Evolutionary conservation across 2,797 vertebrate genomes (phyloP).

Genomic region (Lutjanus argentimaculatus): DNA sequence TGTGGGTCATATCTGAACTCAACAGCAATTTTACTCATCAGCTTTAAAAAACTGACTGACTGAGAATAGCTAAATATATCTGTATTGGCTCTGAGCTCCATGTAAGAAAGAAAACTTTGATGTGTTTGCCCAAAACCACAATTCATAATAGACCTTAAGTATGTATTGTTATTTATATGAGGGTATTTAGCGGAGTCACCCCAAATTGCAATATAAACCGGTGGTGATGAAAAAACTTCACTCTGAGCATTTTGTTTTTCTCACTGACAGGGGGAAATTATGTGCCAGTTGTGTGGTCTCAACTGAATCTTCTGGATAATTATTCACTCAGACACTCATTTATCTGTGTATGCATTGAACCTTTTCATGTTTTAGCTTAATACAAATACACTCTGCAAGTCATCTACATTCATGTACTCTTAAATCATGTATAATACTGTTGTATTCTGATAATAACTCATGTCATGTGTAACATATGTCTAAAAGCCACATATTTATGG

Average conservation of each 20-base stretch:
- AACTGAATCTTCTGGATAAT: constrained; percentile 17
- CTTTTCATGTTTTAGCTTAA: constrained; percentile 12
- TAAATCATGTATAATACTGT: constrained; percentile 26
- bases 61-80: constrained; percentile 37
- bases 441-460: constrained; percentile 24
- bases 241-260: constrained; percentile 36
- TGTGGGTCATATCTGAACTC: constrained; percentile 22
- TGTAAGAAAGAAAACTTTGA: constrained; percentile 46
- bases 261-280: constrained; percentile 17
- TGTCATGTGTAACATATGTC: constrained; percentile 19
- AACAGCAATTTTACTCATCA: constrained; percentile 20
- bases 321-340: constrained; percentile 37
- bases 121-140: constrained; percentile 54
- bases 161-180: constrained; percentile 61
- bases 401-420: constrained; percentile 13
- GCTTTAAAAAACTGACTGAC: constrained; percentile 24
- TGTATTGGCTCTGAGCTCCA: constrained; percentile 7
- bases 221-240: constrained; percentile 44
- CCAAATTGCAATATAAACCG: constrained; percentile 59
- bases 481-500: constrained; percentile 21
- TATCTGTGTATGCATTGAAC: constrained; percentile 23
- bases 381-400: constrained; percentile 3
- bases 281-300: constrained; percentile 50
- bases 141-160: constrained; percentile 59
- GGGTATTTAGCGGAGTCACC: constrained; percentile 45